Evolutionary conservation across 1,140 invertebrate species (phyloP), one percentile per base, ranked within the genome.

Genomic region (Orius insidiosus): DNA sequence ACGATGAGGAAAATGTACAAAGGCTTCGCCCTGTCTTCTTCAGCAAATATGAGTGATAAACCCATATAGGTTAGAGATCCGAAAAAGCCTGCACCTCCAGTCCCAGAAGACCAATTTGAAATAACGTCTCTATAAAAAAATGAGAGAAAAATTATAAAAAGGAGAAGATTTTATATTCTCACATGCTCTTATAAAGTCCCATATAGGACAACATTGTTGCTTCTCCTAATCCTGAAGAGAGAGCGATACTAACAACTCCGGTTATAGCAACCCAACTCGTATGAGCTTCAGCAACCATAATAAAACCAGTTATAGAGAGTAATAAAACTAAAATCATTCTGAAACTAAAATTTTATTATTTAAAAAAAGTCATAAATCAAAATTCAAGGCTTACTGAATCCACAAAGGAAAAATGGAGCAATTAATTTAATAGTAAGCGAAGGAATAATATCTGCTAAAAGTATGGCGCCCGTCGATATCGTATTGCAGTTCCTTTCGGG

Each of bases 101-200:
- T 89, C 15, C 85, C 85, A 2, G 83, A 87, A 11, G 83, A 84
- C 83, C 84, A 89, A 4, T 78, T 74, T 8, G 80, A 82, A 16
- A 89, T 73, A 9, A 80, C 74, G 63, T 77, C 72, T 55, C 37
- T 40, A n/a, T 10, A n/a, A n/a, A 4, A 33, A 10, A 32, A 32
- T 14, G 6, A 10, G n/a, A 33, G 19, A 42, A 42, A 14, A 42
- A 8, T 16, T 16, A 42, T 15, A 42, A 42, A 7, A 13, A 15
- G 8, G 9, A 42, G 7, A 24, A 9, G 19, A 42, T 8, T 9
- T 16, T 42, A 8, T 5, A 15, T 18, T 42, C 15, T 46, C 15
- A 46, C 79, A 71, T 77, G 54, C 78, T 67, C 60, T 24, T 87
- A 54, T 72, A 69, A 7, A 81, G 71, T 52, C 77, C n/a, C 50